These are phyloP conservation scores for Heliconius himera DNA, from an alignment of 1,140 invertebrate genomes.

Conservation along the genomic window DNA sequence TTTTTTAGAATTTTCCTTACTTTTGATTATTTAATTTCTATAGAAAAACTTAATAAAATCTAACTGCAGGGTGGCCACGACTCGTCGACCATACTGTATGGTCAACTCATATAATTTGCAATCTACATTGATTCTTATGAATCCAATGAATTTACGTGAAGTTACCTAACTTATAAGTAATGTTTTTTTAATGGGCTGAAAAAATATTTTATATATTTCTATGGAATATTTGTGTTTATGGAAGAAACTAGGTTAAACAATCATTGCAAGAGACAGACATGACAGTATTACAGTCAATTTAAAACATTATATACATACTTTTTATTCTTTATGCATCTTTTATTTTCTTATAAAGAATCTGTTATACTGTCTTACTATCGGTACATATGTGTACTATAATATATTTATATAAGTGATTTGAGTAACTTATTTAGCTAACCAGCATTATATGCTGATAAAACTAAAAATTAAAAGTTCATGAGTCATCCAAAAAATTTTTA, in stretches of 20 bases:
- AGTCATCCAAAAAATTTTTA: not conserved
- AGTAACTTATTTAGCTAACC: not conserved
- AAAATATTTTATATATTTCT: not conserved
- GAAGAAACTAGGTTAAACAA: not conserved
- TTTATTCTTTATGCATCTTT: not conserved
- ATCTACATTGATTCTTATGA: not conserved
- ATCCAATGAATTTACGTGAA: not conserved
- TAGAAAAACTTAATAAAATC: too few relatives aligned
- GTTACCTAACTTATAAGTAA: not conserved
- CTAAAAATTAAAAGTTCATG: constrained; percentile 7
- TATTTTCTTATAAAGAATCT: not conserved
- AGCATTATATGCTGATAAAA: not conserved
- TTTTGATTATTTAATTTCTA: too few relatives aligned
- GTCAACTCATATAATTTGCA: not conserved
- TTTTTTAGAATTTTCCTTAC: too few relatives aligned
- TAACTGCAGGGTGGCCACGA: too few relatives aligned
- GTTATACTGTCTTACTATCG: not conserved
- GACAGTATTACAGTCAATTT: not conserved
- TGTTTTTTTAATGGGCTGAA: not conserved
- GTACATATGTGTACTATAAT: not conserved
- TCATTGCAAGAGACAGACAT: not conserved
- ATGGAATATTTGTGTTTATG: not conserved
- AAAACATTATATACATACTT: not conserved
- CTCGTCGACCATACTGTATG: not conserved
- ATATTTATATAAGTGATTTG: not conserved